Percentiles rank a stretch among this genome's conserved stretches.
These are phyloP conservation scores for Odontothrips loti DNA, from an alignment of 2,888 invertebrate genomes.

Conservation along the genomic window DNA sequence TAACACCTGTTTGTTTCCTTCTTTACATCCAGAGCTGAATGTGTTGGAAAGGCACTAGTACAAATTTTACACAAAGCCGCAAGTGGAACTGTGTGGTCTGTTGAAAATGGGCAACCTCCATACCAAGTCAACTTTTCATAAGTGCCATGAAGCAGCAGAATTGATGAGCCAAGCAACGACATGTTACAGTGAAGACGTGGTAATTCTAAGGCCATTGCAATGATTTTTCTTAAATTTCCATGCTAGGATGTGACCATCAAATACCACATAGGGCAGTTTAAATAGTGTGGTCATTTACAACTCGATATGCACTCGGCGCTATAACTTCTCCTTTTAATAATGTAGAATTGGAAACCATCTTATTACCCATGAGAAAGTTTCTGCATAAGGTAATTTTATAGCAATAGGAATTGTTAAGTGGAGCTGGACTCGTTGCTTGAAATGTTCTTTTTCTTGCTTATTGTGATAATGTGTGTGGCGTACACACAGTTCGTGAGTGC, in stretches of 20 bases:
- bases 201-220: neutral
- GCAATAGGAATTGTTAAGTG: neutral
- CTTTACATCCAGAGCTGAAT: conserved; percentile 57
- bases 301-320: neutral
- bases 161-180: neutral
- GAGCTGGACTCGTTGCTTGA: conserved; percentile 1
- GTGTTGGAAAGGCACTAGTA: conserved; percentile 63
- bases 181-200: neutral
- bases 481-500: no score
- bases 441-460: neutral
- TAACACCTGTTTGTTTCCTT: neutral
- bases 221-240: neutral
- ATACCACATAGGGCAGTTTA: neutral
- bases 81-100: conserved; percentile 68
- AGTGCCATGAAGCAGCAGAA: neutral
- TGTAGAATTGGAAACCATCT: neutral
- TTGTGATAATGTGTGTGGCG: no score
- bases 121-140: conserved; percentile 51
- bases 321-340: neutral
- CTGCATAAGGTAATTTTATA: neutral
- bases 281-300: neutral
- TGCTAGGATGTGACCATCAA: neutral
- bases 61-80: conserved; percentile 62
- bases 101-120: conserved; percentile 63
- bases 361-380: neutral